Conservation (phyloP, 2,113 vertebrate species). For the Cebus imitator region DNA sequence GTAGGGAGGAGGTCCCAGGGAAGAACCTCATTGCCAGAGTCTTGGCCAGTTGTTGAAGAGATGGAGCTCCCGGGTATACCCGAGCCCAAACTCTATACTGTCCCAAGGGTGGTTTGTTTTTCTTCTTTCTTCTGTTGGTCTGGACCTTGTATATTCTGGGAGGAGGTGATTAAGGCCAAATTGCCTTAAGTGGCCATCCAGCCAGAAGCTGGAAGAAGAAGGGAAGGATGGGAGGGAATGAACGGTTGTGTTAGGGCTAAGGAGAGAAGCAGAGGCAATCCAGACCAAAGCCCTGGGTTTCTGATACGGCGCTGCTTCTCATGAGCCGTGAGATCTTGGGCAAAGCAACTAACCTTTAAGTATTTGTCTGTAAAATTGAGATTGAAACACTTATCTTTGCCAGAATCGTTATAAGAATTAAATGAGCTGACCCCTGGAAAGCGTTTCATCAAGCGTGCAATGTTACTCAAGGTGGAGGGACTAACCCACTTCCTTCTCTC, state of each 20-base stretch:
- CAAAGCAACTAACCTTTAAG: not conserved
- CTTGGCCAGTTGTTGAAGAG: not conserved
- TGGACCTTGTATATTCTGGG: not conserved
- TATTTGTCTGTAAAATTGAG: not conserved
- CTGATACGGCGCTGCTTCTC: not conserved
- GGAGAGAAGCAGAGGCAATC: not conserved
- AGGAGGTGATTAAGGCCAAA: not conserved
- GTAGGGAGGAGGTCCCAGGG: not conserved
- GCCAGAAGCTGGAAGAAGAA: not conserved
- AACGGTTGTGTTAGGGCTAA: not conserved
- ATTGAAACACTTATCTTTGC: conserved; percentile 19
- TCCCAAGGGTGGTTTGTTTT: not conserved
- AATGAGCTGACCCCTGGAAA: conserved; percentile 28
- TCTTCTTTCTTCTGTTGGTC: not conserved
- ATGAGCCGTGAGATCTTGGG: not conserved
- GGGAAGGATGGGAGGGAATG: not conserved
- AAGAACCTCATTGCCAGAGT: not conserved
- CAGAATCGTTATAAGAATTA: not conserved
- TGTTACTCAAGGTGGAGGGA: conserved; percentile 1
- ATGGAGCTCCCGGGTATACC: not conserved
- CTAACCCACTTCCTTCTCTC: conserved; percentile 31
- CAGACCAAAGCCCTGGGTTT: not conserved
- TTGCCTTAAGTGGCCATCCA: not conserved
- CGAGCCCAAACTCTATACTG: not conserved
- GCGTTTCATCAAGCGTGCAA: not conserved